Conservation (phyloP, 2,797 vertebrate species). For the Atherinosoma microstoma region DNA sequence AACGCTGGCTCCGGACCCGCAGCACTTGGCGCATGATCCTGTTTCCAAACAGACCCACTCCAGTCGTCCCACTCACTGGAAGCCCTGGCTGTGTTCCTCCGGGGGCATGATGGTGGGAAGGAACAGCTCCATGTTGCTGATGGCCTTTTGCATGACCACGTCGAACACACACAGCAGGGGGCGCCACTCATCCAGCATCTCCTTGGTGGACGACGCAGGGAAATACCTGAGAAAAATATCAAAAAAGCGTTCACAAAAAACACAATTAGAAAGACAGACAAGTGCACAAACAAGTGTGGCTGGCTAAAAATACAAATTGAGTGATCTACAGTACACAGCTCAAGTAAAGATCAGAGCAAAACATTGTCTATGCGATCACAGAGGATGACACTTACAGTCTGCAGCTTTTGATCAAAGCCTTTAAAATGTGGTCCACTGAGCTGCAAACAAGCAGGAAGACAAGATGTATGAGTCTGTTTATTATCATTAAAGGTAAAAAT, state of each 20-base stretch:
- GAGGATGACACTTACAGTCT: constrained; percentile 90
- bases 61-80: constrained; percentile 85
- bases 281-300: constrained; percentile 39
- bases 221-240: constrained; percentile 88
- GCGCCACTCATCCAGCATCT: constrained; percentile 97
- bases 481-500: neutral
- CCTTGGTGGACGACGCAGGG: constrained; percentile 88
- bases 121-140: constrained; percentile 97
- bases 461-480: constrained; percentile 10
- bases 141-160: constrained; percentile 95
- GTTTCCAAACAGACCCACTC: constrained; percentile 27
- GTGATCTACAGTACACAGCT: constrained; percentile 43
- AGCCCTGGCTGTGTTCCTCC: constrained; percentile 91
- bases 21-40: constrained; percentile 24
- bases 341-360: constrained; percentile 58
- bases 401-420: constrained; percentile 97
- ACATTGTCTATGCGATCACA: constrained; percentile 56
- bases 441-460: constrained; percentile 79
- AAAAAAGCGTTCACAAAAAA: neutral
- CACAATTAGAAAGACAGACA: constrained; percentile 6
- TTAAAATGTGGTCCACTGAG: constrained; percentile 95
- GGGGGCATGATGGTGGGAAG: constrained; percentile 95
- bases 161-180: constrained; percentile 97
- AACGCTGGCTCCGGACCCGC: constrained; percentile 21
- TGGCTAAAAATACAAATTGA: constrained; percentile 30